Conservation (phyloP, 2,797 vertebrate species). For the Gobio occitaniae region DNA sequence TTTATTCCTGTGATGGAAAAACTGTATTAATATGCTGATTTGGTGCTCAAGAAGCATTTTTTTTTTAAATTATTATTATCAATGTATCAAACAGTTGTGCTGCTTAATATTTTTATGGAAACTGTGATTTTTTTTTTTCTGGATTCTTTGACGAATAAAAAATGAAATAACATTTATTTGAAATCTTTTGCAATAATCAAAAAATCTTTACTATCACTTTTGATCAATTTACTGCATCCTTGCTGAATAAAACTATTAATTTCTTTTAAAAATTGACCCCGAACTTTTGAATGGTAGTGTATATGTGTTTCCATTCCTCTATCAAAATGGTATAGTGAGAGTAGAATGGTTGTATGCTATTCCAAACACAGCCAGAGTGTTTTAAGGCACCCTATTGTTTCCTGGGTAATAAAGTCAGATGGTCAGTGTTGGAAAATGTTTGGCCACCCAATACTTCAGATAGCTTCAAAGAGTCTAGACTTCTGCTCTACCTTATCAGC, state of each 20-base stretch:
- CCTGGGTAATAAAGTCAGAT: not conserved
- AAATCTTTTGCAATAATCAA: not conserved
- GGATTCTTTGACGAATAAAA: not conserved
- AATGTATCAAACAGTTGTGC: not conserved
- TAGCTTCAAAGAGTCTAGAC: conserved; percentile 53
- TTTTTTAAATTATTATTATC: not conserved
- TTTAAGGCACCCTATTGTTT: conserved; percentile 17
- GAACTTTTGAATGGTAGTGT: not conserved
- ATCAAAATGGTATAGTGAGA: not conserved
- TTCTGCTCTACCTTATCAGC: conserved; percentile 57
- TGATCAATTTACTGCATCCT: not conserved
- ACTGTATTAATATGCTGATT: not conserved
- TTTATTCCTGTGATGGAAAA: not conserved
- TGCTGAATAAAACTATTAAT: not conserved
- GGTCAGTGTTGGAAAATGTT: conserved; percentile 8
- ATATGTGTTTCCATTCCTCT: not conserved
- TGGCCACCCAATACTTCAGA: conserved; percentile 33
- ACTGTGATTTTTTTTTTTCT: not conserved
- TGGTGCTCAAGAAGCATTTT: not conserved
- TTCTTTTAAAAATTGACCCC: not conserved
- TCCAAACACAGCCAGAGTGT: not conserved
- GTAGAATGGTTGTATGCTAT: not conserved
- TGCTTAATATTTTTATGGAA: not conserved
- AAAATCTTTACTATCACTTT: not conserved
- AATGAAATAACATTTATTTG: not conserved